Evolutionary conservation across 2,888 invertebrate species (phyloP).

Genomic region (Pogonocherus hispidulus): DNA sequence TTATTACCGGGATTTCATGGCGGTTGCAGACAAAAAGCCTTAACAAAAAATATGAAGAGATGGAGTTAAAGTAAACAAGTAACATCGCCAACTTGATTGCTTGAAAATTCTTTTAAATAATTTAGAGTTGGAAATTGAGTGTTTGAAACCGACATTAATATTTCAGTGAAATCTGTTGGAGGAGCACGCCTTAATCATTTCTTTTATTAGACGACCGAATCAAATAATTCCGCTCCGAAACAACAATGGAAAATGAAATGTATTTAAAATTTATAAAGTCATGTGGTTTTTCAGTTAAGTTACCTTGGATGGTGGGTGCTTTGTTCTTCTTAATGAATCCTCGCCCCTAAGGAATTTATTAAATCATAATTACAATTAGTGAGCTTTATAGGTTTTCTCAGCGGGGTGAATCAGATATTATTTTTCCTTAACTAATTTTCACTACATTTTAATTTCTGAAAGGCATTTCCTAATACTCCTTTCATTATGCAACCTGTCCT

Average conservation of each 20-base stretch:
- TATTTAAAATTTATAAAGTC: conserved; percentile 39
- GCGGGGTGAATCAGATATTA: not conserved
- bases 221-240: conserved; percentile 7
- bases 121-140: conserved; percentile 39
- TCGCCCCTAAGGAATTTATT: conserved; percentile 1
- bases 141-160: conserved; percentile 43
- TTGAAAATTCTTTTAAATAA: conserved; percentile 7
- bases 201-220: conserved; percentile 22
- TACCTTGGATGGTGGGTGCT: not conserved
- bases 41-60: not conserved
- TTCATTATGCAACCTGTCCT: no score
- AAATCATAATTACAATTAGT: not conserved
- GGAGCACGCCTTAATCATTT: conserved; percentile 16
- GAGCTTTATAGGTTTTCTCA: not conserved
- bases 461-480: not conserved
- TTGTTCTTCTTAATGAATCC: conserved; percentile 13
- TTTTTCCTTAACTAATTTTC: no score
- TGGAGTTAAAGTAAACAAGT: conserved; percentile 8
- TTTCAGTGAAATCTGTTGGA: conserved; percentile 42
- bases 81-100: conserved; percentile 5
- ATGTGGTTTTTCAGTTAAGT: conserved; percentile 27
- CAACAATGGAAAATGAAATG: conserved; percentile 37
- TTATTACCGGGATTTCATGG: not conserved
- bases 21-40: not conserved
- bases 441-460: no score